Base-by-base conservation (phyloP, 1,140 invertebrate genomes). In the Medauroidea extradentata region DNA sequence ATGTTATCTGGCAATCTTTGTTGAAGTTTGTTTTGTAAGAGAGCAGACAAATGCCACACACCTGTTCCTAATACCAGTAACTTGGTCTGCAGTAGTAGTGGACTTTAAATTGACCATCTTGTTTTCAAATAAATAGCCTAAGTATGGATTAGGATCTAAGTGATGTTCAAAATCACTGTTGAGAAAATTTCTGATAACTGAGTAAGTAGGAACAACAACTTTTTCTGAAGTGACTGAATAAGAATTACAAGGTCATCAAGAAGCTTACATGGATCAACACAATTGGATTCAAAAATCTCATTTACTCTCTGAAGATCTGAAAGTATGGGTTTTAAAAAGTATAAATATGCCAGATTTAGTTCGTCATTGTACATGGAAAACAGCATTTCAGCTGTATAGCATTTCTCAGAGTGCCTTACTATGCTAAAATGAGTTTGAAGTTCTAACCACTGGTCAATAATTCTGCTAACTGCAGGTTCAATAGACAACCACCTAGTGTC, bases 401-500 rank as follows among this genome's bases (percentile, higher is more conserved):
- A 34, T 11, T 34, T 34, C 29, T 34, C 29, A 34, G 4, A 34
- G 11, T 34, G 29, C 29, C 29, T 34, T 34, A 60, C 60, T 23
- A 67, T 48, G 39, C 55, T 21, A 49, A 71, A 72, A 63, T 69
- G 67, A 24, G 51, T 42, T 67, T 73, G 72, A 53, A 75, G 66
- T 61, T 74, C 71, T 23, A 65, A 11, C 68, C 69, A 75, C 57
- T 75, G 71, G 13, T 71, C 61, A 8, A 69, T 52, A 48, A 73
- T 71, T 49, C 66, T 27, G 53, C 63, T 60, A 3, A 73, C 69
- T n/a, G 69, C 69, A 42, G 48, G 43, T 63, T 70, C 65, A 49
- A 71, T 71, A 11, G 69, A 71, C 41, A 75, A 59, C 71, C 71
- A 76, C 57, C 72, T 59, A 5, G 73, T 78, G 19, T 70, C 25